Conservation (phyloP, 2,888 invertebrate genomes). For the Stenotaenia linearis region DNA sequence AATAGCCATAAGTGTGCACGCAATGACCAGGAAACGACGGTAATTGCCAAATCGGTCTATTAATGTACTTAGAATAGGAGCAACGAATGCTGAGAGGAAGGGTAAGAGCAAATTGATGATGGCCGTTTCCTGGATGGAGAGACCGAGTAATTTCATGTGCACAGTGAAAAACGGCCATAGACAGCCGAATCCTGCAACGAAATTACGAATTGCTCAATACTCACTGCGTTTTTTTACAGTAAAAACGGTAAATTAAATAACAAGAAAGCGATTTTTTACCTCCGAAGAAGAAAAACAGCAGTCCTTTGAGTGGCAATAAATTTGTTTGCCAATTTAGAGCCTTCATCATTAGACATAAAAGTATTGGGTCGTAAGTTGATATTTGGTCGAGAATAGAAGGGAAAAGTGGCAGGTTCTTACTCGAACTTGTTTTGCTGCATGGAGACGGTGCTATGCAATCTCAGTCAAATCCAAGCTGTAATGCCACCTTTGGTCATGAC, state of each 20-base stretch:
- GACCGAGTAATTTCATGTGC: constrained; percentile 83
- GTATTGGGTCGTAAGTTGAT: neutral
- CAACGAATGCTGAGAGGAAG: constrained; percentile 53
- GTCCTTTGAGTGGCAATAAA: constrained; percentile 72
- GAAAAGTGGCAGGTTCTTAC: neutral
- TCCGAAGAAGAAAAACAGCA: constrained; percentile 75
- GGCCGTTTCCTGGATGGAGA: constrained; percentile 78
- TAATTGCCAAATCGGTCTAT: constrained; percentile 57
- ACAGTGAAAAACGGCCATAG: constrained; percentile 79
- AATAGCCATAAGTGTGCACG: neutral
- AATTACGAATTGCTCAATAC: neutral
- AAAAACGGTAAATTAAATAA: too few species aligned
- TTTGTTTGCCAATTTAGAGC: constrained; percentile 46
- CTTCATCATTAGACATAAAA: neutral
- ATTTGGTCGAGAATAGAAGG: neutral
- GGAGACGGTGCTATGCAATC: neutral
- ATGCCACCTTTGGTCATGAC: constrained; percentile 9
- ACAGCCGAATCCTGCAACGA: constrained; percentile 65
- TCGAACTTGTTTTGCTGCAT: neutral
- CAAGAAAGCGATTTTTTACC: too few species aligned
- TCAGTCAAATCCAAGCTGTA: constrained; percentile 4
- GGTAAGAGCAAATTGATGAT: constrained; percentile 80
- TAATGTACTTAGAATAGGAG: constrained; percentile 74
- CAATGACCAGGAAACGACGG: neutral
- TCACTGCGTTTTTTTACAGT: neutral